Conservation (phyloP, 1,140 invertebrate genomes). For the Centruroides vittatus region DNA sequence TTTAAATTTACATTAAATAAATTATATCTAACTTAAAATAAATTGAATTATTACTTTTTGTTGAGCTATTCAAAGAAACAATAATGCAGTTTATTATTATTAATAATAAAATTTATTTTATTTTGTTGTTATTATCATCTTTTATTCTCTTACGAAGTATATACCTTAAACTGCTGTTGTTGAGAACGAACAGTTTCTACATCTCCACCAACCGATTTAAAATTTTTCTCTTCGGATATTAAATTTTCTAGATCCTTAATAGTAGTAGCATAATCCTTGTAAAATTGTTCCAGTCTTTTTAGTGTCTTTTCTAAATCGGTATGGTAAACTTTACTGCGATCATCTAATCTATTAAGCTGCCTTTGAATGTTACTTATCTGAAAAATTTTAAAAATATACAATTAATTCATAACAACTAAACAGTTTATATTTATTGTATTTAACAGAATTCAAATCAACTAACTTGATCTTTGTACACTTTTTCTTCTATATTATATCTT, state of each 20-base stretch:
- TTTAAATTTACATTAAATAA: no score
- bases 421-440: no score
- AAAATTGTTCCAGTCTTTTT: constrained; percentile 38
- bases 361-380: constrained; percentile 14
- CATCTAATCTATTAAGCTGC: constrained; percentile 13
- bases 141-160: not conserved
- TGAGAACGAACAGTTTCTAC: constrained; percentile 75
- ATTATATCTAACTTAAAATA: no score
- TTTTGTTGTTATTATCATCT: not conserved
- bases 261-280: constrained; percentile 52
- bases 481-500: no score
- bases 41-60: no score
- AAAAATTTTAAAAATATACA: not conserved
- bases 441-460: no score
- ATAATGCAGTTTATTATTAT: no score
- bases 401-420: no score
- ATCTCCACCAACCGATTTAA: constrained; percentile 78
- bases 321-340: constrained; percentile 12
- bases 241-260: constrained; percentile 63
- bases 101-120: no score
- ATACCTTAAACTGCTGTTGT: constrained; percentile 45
- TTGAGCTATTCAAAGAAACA: no score
- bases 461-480: no score
- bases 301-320: constrained; percentile 7
- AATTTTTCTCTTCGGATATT: constrained; percentile 49